Base-by-base conservation (phyloP, 2,797 vertebrate species). In the Mus minutoides region DNA sequence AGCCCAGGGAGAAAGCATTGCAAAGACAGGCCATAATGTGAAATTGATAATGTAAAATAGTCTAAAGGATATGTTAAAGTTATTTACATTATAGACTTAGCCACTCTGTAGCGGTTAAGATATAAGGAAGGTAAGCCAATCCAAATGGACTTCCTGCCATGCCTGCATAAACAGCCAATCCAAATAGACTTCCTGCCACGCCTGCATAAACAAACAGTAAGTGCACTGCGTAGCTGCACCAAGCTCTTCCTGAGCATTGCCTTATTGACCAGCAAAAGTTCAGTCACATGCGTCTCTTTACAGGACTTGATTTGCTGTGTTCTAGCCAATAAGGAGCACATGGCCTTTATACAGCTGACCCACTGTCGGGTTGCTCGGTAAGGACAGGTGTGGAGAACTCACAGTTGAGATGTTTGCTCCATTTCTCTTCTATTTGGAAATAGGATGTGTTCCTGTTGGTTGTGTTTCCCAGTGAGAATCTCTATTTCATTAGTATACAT, bases 1-100 rank as follows among this genome's bases (percentile, higher is more conserved):
- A 6, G 11, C 14, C 7, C 6, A 13, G 22, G 6, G 1, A 6
- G 3, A 46, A 34, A 0, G 0, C 6, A 3, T 19, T 17, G 11
- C 4, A 37, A 49, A 62, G 40, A 52, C 34, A 40, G 83, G n/a
- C 3, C 67, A 17, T 2, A 26, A n/a, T 1, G 34, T 8, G 60
- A 52, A 67, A 93, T 4, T 26, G 8, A 37, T 76, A 26, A 46
- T 76, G 24, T 14, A 46, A 76, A 46, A 46, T 12, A 10, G 26
- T 4, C 8, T 17, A 11, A 26, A 46, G 9, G 22, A 11, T 4
- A 29, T 14, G 85, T n/a, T 14, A 2, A 40, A 52, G 7, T 49
- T 34, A 40, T 37, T 92, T 67, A 22, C 9, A 0, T 4, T 22
- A 29, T 26, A 83, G 46, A 26, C 4, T 21, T 1, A 49, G 67